Evolutionary conservation across 2,113 vertebrate genomes (phyloP).

Genomic region (Oryzias woworae): DNA sequence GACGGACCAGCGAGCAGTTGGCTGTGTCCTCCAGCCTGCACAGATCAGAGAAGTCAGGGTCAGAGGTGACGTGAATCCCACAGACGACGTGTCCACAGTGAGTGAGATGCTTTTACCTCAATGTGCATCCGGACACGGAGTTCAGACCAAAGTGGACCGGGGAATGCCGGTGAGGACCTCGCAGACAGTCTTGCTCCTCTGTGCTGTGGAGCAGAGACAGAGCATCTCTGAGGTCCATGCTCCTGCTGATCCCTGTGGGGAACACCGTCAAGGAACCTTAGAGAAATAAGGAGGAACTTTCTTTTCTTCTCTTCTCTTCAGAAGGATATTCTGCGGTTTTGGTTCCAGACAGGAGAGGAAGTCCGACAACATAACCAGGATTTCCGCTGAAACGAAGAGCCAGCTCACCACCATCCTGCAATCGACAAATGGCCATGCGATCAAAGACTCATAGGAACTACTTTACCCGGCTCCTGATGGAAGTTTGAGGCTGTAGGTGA

Average conservation of each 20-base stretch:
- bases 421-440: not conserved
- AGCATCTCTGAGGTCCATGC: slow-evolving; percentile 65
- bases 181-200: slow-evolving; percentile 83
- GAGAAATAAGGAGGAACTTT: not conserved
- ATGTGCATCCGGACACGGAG: slow-evolving; percentile 84
- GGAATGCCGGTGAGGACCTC: slow-evolving; percentile 66
- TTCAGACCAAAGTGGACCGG: slow-evolving; percentile 86
- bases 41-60: no score
- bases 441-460: no score
- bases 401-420: slow-evolving; percentile 37
- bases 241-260: slow-evolving; percentile 81
- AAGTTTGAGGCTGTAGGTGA: no score
- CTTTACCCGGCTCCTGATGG: no score
- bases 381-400: slow-evolving; percentile 67
- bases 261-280: slow-evolving; percentile 44
- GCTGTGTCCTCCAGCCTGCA: slow-evolving; percentile 65
- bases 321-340: slow-evolving; percentile 78
- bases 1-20: slow-evolving; percentile 78
- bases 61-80: not conserved
- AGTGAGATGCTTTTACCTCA: slow-evolving; percentile 74
- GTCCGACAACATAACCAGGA: slow-evolving; percentile 76
- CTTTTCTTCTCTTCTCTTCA: slow-evolving; percentile 20
- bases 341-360: slow-evolving; percentile 73
- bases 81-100: no score
- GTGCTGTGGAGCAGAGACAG: slow-evolving; percentile 82